Evolutionary conservation across 2,888 invertebrate genomes (phyloP), one percentile per base, ranked within the genome.

Genomic region (Zaprionus obscuricornis): DNA sequence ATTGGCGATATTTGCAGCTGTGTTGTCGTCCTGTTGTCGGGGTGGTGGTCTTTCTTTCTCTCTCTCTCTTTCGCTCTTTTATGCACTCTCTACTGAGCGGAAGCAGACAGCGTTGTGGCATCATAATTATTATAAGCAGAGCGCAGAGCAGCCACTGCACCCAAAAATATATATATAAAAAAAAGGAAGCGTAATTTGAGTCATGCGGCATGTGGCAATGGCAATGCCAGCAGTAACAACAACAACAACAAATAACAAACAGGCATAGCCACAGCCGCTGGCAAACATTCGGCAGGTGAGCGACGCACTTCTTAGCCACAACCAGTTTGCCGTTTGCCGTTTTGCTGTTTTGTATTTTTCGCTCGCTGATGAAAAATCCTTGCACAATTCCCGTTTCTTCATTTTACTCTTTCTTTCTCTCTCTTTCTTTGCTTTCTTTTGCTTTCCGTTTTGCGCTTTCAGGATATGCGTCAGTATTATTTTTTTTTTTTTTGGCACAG

Each of bases 131-230:
- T 72, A 68, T 59, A 54, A 36, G 54, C 62, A 59, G 33, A 16
- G 45, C 11, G 24, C 22, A 11, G 31, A 13, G 16, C 18, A n/a
- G 36, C 13, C 13, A 11, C 45, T 36, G 54, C 27, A 33, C 37
- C 47, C 49, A 46, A 40, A 31, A 34, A 42, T 46, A 11, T 20
- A 40, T 22, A 22, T 39, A 40, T 45, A 51, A 34, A 31, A 46
- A 26, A 51, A 56, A 63, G 71, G 59, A 59, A 71, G 62, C 77
- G 81, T 70, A 81, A 81, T 69, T 76, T 67, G 81, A 81, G 81
- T 75, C 68, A 54, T 60, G 63, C 86, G 70, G 81, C 81, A 81
- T 86, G 85, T 84, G 81, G 85, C 84, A 64, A 40, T 13, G 37
- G 42, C 57, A 51, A 14, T 26, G 13, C 20, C 42, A 54, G 24